Evolutionary conservation across 37 sponge, comb jelly and placozoan genomes (phyloP).

Genomic region (Crambe crambe): DNA sequence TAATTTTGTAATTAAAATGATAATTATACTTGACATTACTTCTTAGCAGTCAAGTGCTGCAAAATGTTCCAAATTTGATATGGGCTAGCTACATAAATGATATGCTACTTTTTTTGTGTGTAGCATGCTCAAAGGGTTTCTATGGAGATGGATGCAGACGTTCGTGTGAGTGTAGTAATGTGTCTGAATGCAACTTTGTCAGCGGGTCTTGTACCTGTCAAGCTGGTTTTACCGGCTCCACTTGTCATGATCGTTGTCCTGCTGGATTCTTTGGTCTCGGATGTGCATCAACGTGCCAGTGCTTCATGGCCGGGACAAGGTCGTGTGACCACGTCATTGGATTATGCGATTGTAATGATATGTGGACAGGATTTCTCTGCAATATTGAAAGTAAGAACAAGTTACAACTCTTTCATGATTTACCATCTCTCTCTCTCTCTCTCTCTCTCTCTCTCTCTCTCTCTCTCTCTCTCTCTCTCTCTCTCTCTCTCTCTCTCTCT

Average conservation of each 20-base stretch:
- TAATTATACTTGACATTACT: too few relatives aligned
- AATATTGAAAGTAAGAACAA: slow-evolving; percentile 14
- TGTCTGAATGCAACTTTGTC: slow-evolving; percentile 31
- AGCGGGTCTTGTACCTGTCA: slow-evolving; percentile 56
- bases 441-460: background rate
- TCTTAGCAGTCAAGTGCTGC: too few relatives aligned
- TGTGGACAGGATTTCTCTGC: slow-evolving; percentile 46
- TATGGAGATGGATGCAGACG: slow-evolving; percentile 52
- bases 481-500: background rate
- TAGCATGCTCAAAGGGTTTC: slow-evolving; percentile 51
- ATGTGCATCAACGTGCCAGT: slow-evolving; percentile 42
- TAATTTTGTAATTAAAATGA: too few relatives aligned
- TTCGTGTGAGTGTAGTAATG: slow-evolving; percentile 42
- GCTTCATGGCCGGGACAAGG: slow-evolving; percentile 10
- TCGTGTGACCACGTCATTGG: slow-evolving; percentile 51
- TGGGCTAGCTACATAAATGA: too few relatives aligned
- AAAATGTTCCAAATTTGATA: too few relatives aligned
- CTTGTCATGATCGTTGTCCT: slow-evolving; percentile 37
- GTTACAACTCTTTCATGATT: background rate
- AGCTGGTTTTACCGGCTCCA: slow-evolving; percentile 49
- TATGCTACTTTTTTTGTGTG: too few relatives aligned
- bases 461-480: background rate
- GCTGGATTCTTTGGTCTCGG: slow-evolving; percentile 37
- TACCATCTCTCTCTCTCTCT: background rate
- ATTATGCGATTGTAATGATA: slow-evolving; percentile 35